phyloP scores from a whole-genome alignment of 2,113 vertebrate species.

The Myanophis thanlyinensis region DNA sequence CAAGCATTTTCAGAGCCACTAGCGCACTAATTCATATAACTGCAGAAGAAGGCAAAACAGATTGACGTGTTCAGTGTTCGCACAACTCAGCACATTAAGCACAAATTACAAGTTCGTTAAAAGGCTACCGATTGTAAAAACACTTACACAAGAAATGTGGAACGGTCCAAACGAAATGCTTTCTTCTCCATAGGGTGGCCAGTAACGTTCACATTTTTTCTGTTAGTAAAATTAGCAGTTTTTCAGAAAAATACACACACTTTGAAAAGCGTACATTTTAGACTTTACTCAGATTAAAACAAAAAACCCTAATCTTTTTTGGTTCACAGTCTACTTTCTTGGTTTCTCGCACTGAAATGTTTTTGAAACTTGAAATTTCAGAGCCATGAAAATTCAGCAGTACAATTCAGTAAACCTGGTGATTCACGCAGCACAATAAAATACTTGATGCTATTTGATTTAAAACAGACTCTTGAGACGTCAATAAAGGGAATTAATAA shows the following conservation, averaged over 20 bases:
- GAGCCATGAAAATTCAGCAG: background rate
- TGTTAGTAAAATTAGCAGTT: constrained; percentile 51
- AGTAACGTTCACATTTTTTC: constrained; percentile 99
- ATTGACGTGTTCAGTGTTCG: background rate
- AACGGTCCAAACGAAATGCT: constrained; percentile 89
- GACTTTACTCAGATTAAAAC: background rate
- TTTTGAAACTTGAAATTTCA: background rate
- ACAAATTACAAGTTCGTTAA: background rate
- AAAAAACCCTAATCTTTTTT: background rate
- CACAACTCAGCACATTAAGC: background rate
- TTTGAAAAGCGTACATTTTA: background rate
- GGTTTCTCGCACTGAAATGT: background rate
- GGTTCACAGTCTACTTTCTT: background rate
- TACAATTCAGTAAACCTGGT: background rate
- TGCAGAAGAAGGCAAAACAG: background rate
- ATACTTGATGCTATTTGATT: background rate
- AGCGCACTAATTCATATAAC: background rate
- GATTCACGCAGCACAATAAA: background rate
- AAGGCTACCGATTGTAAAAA: background rate
- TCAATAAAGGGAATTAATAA: background rate
- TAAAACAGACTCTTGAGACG: background rate
- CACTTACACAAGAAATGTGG: constrained; percentile 95
- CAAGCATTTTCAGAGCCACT: background rate
- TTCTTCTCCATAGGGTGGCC: constrained; percentile 84
- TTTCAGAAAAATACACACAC: background rate